Percentiles rank a stretch among this genome's conserved stretches.
Evolutionary conservation across 1,140 invertebrate species (phyloP).

Genomic region (Zaprionus vittiger): DNA sequence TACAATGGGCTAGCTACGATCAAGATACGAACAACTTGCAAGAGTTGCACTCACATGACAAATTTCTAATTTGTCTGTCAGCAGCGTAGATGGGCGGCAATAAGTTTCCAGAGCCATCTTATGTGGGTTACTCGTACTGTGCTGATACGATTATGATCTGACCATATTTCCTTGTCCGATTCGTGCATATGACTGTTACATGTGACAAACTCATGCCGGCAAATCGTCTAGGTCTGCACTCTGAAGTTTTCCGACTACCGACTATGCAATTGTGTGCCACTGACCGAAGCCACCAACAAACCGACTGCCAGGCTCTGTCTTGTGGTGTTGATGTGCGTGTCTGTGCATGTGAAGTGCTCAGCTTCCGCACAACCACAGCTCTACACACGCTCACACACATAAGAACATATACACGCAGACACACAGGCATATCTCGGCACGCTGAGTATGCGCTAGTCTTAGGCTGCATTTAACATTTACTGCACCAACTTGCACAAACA

Average conservation of each 20-base stretch:
- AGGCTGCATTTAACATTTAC: constrained; percentile 37
- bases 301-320: constrained; percentile 14
- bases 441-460: constrained; percentile 10
- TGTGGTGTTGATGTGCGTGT: constrained; percentile 43
- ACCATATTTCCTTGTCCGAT: constrained; percentile 44
- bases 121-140: constrained; percentile 20
- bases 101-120: constrained; percentile 21
- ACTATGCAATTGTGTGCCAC: constrained; percentile 22
- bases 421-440: neutral
- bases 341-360: constrained; percentile 57
- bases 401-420: neutral
- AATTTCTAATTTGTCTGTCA: constrained; percentile 55
- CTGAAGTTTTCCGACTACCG: constrained; percentile 51
- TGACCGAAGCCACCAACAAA: constrained; percentile 26
- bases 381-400: constrained; percentile 16
- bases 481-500: neutral
- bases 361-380: constrained; percentile 43
- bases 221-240: constrained; percentile 23
- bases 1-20: constrained; percentile 10
- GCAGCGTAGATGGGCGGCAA: constrained; percentile 32
- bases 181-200: constrained; percentile 64
- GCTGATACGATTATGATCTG: constrained; percentile 47
- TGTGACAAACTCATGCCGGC: constrained; percentile 43
- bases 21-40: constrained; percentile 8
- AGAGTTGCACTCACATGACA: constrained; percentile 28